Evolutionary conservation across 30 jellyfish, hydroid and myxozoan genomes (phyloP).

Genomic region (Aurelia aurita complex sp. Pacific): DNA sequence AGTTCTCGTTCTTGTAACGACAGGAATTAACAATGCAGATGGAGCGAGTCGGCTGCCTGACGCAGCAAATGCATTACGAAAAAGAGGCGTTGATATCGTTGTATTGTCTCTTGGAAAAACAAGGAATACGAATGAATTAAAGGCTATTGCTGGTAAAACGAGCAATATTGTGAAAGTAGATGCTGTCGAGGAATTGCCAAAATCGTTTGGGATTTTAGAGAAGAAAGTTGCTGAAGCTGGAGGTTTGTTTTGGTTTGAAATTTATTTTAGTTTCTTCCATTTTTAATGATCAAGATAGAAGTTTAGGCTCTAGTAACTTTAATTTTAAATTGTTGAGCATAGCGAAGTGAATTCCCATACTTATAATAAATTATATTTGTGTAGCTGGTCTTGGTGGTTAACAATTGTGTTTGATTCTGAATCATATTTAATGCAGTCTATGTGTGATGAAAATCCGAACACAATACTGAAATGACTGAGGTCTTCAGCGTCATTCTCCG

Average conservation of each 20-base stretch:
- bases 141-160: conserved; percentile 7
- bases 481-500: no score
- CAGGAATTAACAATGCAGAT: conserved; percentile 66
- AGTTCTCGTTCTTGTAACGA: conserved; percentile 59
- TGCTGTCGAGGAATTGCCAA: conserved; percentile 25
- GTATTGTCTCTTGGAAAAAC: conserved; percentile 64
- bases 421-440: no score
- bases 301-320: no score
- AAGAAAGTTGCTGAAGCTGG: conserved; percentile 29
- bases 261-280: no score
- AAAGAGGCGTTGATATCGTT: conserved; percentile 40
- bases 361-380: no score
- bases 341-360: no score
- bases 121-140: conserved; percentile 22
- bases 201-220: conserved; percentile 40
- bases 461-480: no score
- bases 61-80: conserved; percentile 37
- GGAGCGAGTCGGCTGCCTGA: conserved; percentile 38
- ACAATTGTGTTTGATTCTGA: no score
- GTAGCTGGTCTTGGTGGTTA: no score
- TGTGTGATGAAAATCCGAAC: no score
- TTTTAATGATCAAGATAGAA: no score
- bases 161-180: conserved; percentile 18
- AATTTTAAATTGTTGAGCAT: no score
- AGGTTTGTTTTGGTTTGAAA: conserved; percentile 3